Evolutionary conservation across 1,140 invertebrate genomes (phyloP).

Genomic region (Camponotus floridanus): DNA sequence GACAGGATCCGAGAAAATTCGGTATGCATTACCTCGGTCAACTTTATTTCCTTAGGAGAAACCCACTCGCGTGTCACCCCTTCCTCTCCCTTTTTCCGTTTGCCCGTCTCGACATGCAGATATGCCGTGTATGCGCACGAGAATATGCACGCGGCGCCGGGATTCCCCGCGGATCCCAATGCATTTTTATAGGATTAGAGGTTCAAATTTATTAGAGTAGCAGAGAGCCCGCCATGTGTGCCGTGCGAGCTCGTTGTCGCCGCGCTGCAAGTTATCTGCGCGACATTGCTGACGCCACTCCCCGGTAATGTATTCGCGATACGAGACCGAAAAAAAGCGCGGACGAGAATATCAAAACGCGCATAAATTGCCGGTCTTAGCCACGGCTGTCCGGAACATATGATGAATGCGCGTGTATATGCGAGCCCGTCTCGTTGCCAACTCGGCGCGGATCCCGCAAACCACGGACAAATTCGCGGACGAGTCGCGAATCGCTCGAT

Average conservation of each 20-base stretch:
- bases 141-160: background rate
- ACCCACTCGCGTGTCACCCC: background rate
- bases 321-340: constrained; percentile 61
- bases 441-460: constrained; percentile 57
- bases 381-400: constrained; percentile 66
- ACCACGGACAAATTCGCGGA: constrained; percentile 52
- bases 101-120: constrained; percentile 3
- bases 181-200: constrained; percentile 83
- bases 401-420: constrained; percentile 73
- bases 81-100: background rate
- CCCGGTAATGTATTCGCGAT: constrained; percentile 77
- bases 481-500: constrained; percentile 49
- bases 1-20: constrained; percentile 74
- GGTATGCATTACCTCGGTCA: constrained; percentile 74
- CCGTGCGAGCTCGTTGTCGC: constrained; percentile 54
- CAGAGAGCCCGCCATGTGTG: constrained; percentile 21
- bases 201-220: constrained; percentile 81
- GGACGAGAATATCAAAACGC: constrained; percentile 78
- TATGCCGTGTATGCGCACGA: background rate
- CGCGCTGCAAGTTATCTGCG: constrained; percentile 63
- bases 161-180: constrained; percentile 72
- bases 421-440: constrained; percentile 54
- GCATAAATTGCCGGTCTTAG: constrained; percentile 77
- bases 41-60: constrained; percentile 72
- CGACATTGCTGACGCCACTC: constrained; percentile 48